phyloP scores from a whole-genome alignment of 2,888 invertebrate genomes.

The Listrodromus nycthemerus region DNA sequence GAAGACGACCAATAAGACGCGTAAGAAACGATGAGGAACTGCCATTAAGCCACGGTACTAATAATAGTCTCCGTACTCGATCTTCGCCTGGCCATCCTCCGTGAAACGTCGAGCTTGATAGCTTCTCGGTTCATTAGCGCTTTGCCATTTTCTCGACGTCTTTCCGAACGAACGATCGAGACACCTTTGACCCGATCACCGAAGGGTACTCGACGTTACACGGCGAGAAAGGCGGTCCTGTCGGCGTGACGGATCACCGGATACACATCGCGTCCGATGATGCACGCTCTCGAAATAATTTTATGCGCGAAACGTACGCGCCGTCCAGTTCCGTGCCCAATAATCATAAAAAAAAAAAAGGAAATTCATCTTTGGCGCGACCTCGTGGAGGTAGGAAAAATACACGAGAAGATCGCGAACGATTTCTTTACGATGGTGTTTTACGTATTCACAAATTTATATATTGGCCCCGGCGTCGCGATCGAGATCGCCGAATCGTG shows the following conservation, averaged over 20 bases:
- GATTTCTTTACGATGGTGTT: slow-evolving; percentile 44
- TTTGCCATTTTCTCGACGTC: slow-evolving; percentile 56
- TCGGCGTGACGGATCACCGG: slow-evolving; percentile 56
- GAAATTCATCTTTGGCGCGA: not conserved
- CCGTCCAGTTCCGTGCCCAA: not conserved
- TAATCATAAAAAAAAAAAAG: slow-evolving; percentile 22
- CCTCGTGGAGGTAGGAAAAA: slow-evolving; percentile 9
- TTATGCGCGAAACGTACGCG: slow-evolving; percentile 10
- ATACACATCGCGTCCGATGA: slow-evolving; percentile 41
- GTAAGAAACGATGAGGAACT: slow-evolving; percentile 43
- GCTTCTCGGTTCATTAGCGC: slow-evolving; percentile 64
- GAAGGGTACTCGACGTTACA: slow-evolving; percentile 46
- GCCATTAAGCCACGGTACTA: slow-evolving; percentile 56
- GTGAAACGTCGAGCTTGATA: not conserved
- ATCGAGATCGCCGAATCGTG: slow-evolving; percentile 54
- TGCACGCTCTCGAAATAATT: slow-evolving; percentile 57
- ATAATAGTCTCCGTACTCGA: slow-evolving; percentile 55
- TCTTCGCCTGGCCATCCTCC: slow-evolving; percentile 11
- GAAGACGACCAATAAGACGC: slow-evolving; percentile 40
- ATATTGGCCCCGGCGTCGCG: slow-evolving; percentile 15
- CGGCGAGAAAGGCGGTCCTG: slow-evolving; percentile 26
- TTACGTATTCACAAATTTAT: slow-evolving; percentile 56
- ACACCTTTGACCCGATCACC: slow-evolving; percentile 63
- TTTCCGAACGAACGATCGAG: slow-evolving; percentile 47
- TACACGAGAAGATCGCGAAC: not conserved